Evolutionary conservation across 1,140 invertebrate species (phyloP).

Genomic region (Meteorus sp.): DNA sequence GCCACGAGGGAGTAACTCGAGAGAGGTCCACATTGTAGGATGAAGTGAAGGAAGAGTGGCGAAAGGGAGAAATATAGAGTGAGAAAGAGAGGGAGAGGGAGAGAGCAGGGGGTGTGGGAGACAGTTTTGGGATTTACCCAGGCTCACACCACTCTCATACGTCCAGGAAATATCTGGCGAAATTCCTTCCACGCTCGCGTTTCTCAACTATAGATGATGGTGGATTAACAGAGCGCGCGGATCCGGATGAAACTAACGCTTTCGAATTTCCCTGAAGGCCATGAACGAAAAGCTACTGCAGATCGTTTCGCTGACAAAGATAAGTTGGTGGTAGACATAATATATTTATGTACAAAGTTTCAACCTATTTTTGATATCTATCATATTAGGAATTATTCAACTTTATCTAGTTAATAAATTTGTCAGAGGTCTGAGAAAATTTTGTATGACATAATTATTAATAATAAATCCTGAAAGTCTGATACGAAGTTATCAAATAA

Average conservation of each 20-base stretch:
- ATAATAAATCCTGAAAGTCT: no score
- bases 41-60: background rate
- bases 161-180: background rate
- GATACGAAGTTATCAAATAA: no score
- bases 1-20: background rate
- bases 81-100: background rate
- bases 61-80: background rate
- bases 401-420: no score
- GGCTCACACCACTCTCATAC: background rate
- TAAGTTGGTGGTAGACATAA: no score
- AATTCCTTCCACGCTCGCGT: background rate
- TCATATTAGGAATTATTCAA: no score
- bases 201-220: background rate
- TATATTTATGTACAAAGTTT: no score
- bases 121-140: conserved; percentile 11
- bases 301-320: background rate
- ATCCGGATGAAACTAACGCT: conserved; percentile 5
- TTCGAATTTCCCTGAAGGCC: conserved; percentile 12
- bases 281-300: background rate
- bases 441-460: no score
- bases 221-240: background rate
- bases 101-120: background rate
- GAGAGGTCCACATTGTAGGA: background rate
- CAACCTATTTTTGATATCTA: no score
- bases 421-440: no score